Conservation (phyloP, 2,797 vertebrate species). For the Gymnothorax reevesii region DNA sequence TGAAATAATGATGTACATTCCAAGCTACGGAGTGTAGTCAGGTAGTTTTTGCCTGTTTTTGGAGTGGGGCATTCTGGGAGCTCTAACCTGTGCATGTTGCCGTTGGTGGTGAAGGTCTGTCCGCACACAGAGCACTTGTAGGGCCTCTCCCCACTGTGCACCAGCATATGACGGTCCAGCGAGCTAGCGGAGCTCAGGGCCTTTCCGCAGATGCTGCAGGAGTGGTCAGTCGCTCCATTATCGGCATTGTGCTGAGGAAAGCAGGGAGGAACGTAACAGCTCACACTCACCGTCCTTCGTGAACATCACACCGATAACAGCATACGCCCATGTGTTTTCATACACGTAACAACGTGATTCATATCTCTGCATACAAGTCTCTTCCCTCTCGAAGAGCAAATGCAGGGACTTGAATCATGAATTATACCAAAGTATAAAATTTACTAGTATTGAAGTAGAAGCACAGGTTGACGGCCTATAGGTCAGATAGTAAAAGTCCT, state of each 20-base stretch:
- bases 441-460: too few relatives aligned
- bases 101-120: constrained; percentile 97
- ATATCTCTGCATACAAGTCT: too few relatives aligned
- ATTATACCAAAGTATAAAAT: neutral
- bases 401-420: neutral
- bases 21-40: neutral
- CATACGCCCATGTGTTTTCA: neutral
- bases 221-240: constrained; percentile 88
- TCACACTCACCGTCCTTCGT: neutral
- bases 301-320: neutral
- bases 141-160: constrained; percentile 95
- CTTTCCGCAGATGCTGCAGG: constrained; percentile 97
- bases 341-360: too few relatives aligned
- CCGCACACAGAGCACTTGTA: constrained; percentile 89
- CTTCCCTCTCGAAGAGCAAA: neutral
- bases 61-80: neutral
- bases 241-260: constrained; percentile 87
- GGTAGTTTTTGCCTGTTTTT: too few relatives aligned
- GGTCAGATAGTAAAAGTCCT: too few relatives aligned
- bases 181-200: constrained; percentile 95
- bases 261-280: neutral
- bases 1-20: neutral
- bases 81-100: constrained; percentile 96
- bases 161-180: constrained; percentile 96
- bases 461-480: too few relatives aligned